Evolutionary conservation across 2,888 invertebrate species (phyloP).

Genomic region (Sphaerophoria rueppellii): DNA sequence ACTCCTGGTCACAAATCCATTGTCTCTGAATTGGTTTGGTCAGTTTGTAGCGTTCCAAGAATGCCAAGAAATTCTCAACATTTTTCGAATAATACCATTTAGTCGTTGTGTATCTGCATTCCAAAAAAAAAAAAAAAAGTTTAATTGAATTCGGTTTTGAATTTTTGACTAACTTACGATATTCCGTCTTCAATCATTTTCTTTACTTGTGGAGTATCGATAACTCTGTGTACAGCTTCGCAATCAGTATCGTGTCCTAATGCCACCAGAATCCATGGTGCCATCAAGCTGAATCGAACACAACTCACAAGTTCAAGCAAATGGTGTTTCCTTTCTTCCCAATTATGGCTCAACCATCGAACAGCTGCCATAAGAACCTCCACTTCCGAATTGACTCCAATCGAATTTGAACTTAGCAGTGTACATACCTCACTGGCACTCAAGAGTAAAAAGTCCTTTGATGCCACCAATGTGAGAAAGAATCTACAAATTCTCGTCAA

Average conservation of each 20-base stretch:
- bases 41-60: slow-evolving; percentile 87
- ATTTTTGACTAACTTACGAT: slow-evolving; percentile 84
- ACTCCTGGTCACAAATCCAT: slow-evolving; percentile 86
- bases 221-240: slow-evolving; percentile 87
- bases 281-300: slow-evolving; percentile 90
- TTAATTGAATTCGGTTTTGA: too few relatives aligned
- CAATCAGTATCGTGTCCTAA: slow-evolving; percentile 89
- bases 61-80: slow-evolving; percentile 88
- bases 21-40: slow-evolving; percentile 88
- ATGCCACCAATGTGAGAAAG: slow-evolving; percentile 89
- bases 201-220: slow-evolving; percentile 87
- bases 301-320: slow-evolving; percentile 87
- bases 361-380: slow-evolving; percentile 88
- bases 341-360: slow-evolving; percentile 89
- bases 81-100: slow-evolving; percentile 90
- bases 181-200: slow-evolving; percentile 91
- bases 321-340: slow-evolving; percentile 85
- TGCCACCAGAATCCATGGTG: slow-evolving; percentile 91
- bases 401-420: slow-evolving; percentile 88
- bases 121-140: not conserved
- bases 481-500: slow-evolving; percentile 88
- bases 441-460: slow-evolving; percentile 88
- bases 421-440: slow-evolving; percentile 86
- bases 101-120: slow-evolving; percentile 87
- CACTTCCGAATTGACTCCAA: slow-evolving; percentile 88